Percentiles rank a stretch among this genome's conserved stretches.
Conservation (phyloP, 2,113 vertebrate species). For the Upupa epops region DNA sequence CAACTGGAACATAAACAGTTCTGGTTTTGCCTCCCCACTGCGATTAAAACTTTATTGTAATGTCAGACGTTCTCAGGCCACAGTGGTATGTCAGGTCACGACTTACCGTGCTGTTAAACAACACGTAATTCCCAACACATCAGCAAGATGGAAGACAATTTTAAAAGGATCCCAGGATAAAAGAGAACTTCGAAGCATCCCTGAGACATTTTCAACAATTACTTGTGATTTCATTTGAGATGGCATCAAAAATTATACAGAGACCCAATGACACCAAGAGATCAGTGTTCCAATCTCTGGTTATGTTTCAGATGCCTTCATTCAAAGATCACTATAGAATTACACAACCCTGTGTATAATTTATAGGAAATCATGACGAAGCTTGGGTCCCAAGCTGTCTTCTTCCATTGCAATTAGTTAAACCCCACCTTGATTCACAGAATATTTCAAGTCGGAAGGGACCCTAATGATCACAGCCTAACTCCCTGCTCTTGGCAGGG, state of each 20-base stretch:
- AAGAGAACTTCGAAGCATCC: not conserved
- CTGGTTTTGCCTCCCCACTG: not conserved
- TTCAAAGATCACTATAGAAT: not conserved
- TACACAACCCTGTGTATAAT: not conserved
- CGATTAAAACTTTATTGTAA: not conserved
- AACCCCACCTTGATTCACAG: no score
- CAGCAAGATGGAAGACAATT: not conserved
- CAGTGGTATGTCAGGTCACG: not conserved
- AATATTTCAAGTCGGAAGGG: not conserved
- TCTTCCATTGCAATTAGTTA: not conserved
- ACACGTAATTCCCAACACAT: not conserved
- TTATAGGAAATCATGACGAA: not conserved
- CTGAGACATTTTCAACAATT: not conserved
- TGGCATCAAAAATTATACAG: not conserved
- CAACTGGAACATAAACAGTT: slow-evolving; percentile 26
- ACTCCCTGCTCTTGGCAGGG: not conserved
- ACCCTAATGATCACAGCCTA: not conserved
- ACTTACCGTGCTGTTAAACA: not conserved
- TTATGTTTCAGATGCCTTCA: not conserved
- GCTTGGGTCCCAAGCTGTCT: not conserved
- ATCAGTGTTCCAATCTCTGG: not conserved
- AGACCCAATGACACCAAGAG: not conserved
- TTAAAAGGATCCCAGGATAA: not conserved
- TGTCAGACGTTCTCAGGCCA: not conserved
- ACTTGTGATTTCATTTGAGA: not conserved